A percentile compares a stretch with the other conserved stretches of the same genome.
Conservation (phyloP, 2,113 vertebrate genomes). For the Leiothrix lutea region DNA sequence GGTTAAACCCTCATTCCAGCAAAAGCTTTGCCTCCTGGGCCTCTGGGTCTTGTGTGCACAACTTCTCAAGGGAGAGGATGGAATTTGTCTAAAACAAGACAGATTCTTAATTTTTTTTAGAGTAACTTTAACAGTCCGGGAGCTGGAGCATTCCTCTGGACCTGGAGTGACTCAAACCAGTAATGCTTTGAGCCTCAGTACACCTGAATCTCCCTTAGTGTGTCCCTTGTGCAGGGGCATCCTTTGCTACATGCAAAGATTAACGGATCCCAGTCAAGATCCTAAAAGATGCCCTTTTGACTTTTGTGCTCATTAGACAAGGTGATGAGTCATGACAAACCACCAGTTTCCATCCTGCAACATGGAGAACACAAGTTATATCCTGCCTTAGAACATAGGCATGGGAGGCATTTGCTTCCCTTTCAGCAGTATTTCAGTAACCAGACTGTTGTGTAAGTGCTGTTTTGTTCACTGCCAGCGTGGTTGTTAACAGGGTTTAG, state of each 20-base stretch:
- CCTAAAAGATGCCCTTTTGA: background rate
- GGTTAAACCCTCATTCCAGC: background rate
- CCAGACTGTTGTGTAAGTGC: background rate
- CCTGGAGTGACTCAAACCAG: rapidly evolving
- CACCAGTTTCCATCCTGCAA: background rate
- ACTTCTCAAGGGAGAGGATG: background rate
- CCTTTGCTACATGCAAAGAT: background rate
- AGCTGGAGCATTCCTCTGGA: background rate
- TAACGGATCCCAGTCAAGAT: background rate
- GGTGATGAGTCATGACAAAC: background rate
- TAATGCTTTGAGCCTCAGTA: background rate
- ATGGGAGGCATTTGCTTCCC: background rate
- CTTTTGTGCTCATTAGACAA: background rate
- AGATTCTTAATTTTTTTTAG: background rate
- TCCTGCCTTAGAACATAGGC: background rate
- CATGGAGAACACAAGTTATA: background rate
- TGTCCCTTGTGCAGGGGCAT: background rate
- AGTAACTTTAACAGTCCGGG: background rate
- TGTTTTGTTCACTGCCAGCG: rapidly evolving
- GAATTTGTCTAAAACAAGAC: background rate
- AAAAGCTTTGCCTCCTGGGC: background rate
- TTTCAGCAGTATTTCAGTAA: background rate
- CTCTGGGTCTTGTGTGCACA: background rate
- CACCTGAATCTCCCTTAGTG: background rate
- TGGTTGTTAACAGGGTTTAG: background rate